Evolutionary conservation across 2,888 invertebrate species (phyloP).

Genomic region (Amblyjoppa proteus): DNA sequence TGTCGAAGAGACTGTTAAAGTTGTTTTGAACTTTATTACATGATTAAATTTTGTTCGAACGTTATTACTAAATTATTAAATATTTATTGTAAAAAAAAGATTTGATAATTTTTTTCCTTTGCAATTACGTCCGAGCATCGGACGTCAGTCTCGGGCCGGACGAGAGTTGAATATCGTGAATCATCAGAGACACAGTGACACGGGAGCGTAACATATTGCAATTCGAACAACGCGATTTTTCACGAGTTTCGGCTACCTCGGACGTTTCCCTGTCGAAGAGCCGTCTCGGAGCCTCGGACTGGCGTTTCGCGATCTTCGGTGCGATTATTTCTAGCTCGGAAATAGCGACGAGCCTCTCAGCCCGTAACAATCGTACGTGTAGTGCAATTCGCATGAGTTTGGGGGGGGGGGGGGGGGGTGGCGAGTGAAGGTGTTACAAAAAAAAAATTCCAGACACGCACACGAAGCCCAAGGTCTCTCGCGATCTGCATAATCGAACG

Average conservation of each 20-base stretch:
- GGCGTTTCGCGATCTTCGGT: neutral
- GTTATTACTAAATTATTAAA: no score
- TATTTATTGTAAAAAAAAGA: no score
- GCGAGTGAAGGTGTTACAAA: slow-evolving; percentile 14
- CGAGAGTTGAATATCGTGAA: slow-evolving; percentile 12
- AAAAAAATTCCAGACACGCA: slow-evolving; percentile 31
- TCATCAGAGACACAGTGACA: neutral
- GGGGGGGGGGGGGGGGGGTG: neutral
- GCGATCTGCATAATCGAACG: slow-evolving; percentile 22
- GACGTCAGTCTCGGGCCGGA: neutral
- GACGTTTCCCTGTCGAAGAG: neutral
- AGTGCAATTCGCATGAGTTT: neutral
- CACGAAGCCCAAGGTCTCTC: slow-evolving; percentile 45
- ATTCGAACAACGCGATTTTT: neutral
- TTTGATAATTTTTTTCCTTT: no score
- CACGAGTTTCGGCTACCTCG: neutral
- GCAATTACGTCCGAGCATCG: neutral
- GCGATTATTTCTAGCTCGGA: neutral
- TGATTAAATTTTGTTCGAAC: no score
- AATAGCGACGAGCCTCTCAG: neutral
- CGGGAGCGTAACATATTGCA: neutral
- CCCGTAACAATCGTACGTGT: neutral
- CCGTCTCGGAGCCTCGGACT: neutral
- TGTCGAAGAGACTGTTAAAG: no score
- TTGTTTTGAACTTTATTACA: no score